Base-by-base conservation (phyloP, 2,888 invertebrate species). In the Xylota segnis region DNA sequence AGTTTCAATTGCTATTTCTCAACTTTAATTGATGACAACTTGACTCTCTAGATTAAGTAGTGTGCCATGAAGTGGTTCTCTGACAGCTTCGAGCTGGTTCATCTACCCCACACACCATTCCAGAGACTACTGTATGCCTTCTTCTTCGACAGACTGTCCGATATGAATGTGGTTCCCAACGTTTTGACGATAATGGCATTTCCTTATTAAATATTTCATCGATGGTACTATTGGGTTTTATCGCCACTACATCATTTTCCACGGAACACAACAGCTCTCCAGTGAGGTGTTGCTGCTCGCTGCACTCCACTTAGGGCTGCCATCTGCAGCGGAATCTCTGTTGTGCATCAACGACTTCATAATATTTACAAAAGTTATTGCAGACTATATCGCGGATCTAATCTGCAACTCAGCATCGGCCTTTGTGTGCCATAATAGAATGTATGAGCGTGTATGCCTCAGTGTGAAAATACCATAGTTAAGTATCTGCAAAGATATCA, bases 291-390 rank as follows among this genome's bases (percentile, higher is more conserved):
- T 23, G 54, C n/a, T 18, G 14, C 63, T 63, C 14, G 54, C n/a
- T 18, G 14, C 63, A 70, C 58, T 81, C 59, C 54, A 66, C 75
- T 71, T 76, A 74, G 32, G 58, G 37, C 75, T 66, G 68, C 72
- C 71, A 72, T 83, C 71, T 61, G 63, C 66, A 71, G 27, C 14
- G 59, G 81, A 82, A 82, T 81, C 75, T 82, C 66, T 61, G 71
- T 54, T 81, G 86, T 68, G 86, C 86, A 86, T 86, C 81, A 77
- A 86, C 76, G 86, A 74, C 86, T 86, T 81, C 86, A 81, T 81
- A 86, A 86, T 76, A 86, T 86, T 81, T 86, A 86, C 76, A 71
- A 86, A 81, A 86, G 86, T 86, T 86, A 86, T 86, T 86, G 86
- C 81, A 45, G 76, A 54, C 12, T 47, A 54, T 86, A 81, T 81